These are phyloP conservation scores for Carollia perspicillata DNA, from an alignment of 2,113 vertebrate genomes.

Conservation along the genomic window DNA sequence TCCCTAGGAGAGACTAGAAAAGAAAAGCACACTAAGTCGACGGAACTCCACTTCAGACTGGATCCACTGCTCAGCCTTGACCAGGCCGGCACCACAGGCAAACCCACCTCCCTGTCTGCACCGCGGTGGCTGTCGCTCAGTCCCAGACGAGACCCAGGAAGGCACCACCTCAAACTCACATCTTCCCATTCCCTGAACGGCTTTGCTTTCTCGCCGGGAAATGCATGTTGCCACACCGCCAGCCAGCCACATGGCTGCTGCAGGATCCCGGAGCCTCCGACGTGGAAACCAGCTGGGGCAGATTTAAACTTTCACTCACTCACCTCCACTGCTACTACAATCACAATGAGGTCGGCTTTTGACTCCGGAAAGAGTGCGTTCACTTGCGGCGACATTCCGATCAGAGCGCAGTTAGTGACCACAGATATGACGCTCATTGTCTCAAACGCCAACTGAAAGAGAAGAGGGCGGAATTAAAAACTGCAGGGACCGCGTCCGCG, in stretches of 20 bases:
- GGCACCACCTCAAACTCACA: fast-evolving
- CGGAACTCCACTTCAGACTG: neutral
- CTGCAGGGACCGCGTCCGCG: neutral
- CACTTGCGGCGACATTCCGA: conserved; percentile 96
- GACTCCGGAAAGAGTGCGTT: conserved; percentile 89
- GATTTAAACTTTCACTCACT: conserved; percentile 61
- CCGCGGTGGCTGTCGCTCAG: fast-evolving
- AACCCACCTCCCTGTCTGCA: neutral
- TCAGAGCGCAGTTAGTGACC: conserved; percentile 95
- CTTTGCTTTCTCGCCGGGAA: neutral
- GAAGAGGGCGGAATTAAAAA: neutral
- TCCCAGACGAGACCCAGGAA: neutral
- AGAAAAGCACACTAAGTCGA: neutral
- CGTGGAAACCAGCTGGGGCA: neutral
- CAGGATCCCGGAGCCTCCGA: neutral
- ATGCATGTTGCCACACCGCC: fast-evolving
- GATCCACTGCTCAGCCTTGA: neutral
- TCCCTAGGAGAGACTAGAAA: neutral
- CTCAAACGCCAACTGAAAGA: conserved; percentile 94
- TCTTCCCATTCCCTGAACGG: neutral
- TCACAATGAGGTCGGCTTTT: conserved; percentile 89
- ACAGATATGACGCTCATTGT: conserved; percentile 96
- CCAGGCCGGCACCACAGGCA: neutral
- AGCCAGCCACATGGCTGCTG: neutral
- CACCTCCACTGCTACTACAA: conserved; percentile 92